Conservation (phyloP, 2,113 vertebrate species). For the Ceuthmochares aereus region DNA sequence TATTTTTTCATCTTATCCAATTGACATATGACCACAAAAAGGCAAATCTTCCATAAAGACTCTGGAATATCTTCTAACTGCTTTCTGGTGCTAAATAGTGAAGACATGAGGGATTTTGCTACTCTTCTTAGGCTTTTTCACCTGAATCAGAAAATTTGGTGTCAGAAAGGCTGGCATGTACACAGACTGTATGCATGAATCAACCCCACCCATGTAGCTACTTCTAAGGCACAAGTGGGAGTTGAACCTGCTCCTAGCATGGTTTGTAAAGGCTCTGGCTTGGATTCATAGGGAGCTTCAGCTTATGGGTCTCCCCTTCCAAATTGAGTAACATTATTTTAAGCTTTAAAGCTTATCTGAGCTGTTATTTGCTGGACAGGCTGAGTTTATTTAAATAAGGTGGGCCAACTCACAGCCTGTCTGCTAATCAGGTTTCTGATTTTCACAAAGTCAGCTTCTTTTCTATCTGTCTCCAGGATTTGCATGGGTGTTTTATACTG, state of each 20-base stretch:
- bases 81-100: not conserved
- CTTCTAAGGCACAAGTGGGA: not conserved
- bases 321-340: not conserved
- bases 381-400: not conserved
- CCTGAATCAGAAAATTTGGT: not conserved
- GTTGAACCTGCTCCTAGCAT: not conserved
- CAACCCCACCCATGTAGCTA: not conserved
- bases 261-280: not conserved
- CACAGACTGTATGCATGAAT: too few relatives aligned
- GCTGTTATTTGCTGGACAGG: not conserved
- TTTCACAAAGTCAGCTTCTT: not conserved
- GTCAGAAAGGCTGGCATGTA: not conserved
- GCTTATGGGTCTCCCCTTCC: not conserved
- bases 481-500: not conserved
- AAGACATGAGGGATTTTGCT: not conserved
- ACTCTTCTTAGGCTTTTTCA: not conserved
- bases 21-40: not conserved
- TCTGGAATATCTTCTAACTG: not conserved
- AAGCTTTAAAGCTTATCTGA: not conserved
- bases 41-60: not conserved
- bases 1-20: not conserved
- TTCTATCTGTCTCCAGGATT: not conserved
- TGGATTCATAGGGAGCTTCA: not conserved
- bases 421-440: not conserved
- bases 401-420: not conserved